A percentile compares a stretch with the other conserved stretches of the same genome.
Evolutionary conservation across 2,797 vertebrate species (phyloP).

Genomic region (Picus viridis): DNA sequence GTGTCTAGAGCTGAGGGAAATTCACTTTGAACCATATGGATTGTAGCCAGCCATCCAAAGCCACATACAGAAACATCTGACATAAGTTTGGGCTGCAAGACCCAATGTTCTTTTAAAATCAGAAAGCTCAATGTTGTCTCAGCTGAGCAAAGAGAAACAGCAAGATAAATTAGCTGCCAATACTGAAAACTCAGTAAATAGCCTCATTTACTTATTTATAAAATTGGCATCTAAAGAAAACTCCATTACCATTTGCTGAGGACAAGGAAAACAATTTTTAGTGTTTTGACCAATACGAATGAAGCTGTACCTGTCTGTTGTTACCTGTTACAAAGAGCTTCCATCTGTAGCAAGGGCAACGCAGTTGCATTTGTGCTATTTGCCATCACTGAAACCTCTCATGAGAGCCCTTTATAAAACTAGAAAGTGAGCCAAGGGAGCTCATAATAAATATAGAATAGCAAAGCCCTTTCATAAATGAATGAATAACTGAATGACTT

Average conservation of each 20-base stretch:
- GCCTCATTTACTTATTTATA: neutral
- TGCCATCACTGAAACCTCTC: neutral
- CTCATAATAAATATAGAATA: neutral
- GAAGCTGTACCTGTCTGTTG: neutral
- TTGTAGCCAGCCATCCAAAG: conserved; percentile 15
- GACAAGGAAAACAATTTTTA: neutral
- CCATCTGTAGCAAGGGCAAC: neutral
- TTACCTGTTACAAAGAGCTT: neutral
- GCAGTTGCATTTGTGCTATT: neutral
- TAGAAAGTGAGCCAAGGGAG: conserved; percentile 10
- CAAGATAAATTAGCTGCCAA: neutral
- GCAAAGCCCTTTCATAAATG: neutral
- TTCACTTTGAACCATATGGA: conserved; percentile 1
- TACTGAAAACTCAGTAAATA: neutral
- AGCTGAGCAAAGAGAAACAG: neutral
- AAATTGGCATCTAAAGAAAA: neutral
- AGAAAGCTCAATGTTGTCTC: neutral
- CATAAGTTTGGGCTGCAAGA: neutral
- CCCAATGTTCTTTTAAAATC: neutral
- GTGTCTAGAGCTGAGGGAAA: neutral
- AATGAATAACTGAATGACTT: neutral
- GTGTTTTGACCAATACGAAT: neutral
- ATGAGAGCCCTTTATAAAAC: neutral
- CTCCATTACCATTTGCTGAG: neutral
- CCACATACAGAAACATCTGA: neutral